phyloP scores from a whole-genome alignment of 2,888 invertebrate genomes.

The Operophtera brumata region DNA sequence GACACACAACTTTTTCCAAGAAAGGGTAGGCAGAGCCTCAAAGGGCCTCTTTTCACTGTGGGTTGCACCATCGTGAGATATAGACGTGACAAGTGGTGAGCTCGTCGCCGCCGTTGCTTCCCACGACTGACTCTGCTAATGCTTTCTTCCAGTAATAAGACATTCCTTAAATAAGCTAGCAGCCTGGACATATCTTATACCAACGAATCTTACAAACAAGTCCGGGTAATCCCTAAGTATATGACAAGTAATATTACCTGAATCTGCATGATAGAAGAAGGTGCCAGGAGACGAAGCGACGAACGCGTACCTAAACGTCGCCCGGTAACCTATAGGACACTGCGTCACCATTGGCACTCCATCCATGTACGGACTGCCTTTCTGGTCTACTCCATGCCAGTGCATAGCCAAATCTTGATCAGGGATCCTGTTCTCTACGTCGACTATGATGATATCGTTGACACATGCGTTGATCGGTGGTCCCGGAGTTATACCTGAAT shows the following conservation, averaged over 20 bases:
- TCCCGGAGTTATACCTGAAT: conserved; percentile 57
- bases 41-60: no score
- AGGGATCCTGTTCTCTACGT: conserved; percentile 85
- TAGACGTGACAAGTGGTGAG: no score
- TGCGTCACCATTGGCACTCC: conserved; percentile 89
- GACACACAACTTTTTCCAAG: no score
- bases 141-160: no score
- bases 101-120: no score
- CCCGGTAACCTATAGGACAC: conserved; percentile 85
- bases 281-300: conserved; percentile 84
- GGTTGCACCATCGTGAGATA: no score
- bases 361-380: conserved; percentile 86
- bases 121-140: no score
- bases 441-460: conserved; percentile 86
- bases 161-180: no score
- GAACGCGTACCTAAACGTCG: conserved; percentile 86
- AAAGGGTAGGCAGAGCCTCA: no score
- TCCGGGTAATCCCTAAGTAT: no score
- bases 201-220: no score
- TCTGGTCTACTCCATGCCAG: conserved; percentile 86
- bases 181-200: no score
- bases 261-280: conserved; percentile 87
- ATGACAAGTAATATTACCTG: conserved; percentile 60
- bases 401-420: conserved; percentile 86
- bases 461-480: conserved; percentile 84